Evolutionary conservation across 2,113 vertebrate genomes (phyloP).

Genomic region (Myiagra hebetior): DNA sequence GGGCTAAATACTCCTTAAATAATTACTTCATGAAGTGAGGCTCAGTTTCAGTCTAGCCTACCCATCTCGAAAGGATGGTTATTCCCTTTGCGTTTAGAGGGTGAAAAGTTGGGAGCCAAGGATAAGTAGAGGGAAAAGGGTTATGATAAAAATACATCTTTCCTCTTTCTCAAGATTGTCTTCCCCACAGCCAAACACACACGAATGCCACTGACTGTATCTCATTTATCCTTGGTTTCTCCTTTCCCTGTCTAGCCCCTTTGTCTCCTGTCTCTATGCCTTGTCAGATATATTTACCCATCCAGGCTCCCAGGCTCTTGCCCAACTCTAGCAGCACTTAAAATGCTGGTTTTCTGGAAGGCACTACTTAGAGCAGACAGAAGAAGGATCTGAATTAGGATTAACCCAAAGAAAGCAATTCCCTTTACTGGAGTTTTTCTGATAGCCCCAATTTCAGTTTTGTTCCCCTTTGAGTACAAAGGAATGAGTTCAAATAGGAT

Average conservation of each 20-base stretch:
- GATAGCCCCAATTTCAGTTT: not conserved
- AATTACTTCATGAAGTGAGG: not conserved
- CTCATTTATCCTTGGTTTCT: slow-evolving; percentile 53
- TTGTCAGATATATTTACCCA: slow-evolving; percentile 49
- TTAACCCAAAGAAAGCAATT: not conserved
- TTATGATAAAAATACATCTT: not conserved
- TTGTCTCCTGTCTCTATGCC: slow-evolving; percentile 45
- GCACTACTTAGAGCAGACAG: not conserved
- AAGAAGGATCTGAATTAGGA: not conserved
- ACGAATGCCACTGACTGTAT: not conserved
- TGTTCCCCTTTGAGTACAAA: not conserved
- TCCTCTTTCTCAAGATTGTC: slow-evolving; percentile 2
- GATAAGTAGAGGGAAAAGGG: not conserved
- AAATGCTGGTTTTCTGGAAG: slow-evolving; percentile 20
- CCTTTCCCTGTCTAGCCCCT: slow-evolving; percentile 47
- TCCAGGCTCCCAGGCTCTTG: slow-evolving; percentile 22
- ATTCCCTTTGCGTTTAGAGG: not conserved
- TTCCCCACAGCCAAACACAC: slow-evolving; percentile 21
- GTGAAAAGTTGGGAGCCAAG: not conserved
- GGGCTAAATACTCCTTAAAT: not conserved
- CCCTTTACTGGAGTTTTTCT: not conserved
- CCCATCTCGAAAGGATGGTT: not conserved
- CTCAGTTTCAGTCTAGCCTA: not conserved
- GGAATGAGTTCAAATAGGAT: not conserved
- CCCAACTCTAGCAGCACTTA: slow-evolving; percentile 6